Percentiles rank a stretch among this genome's conserved stretches.
phyloP scores from a whole-genome alignment of 1,140 invertebrate species.

The Semibalanus balanoides region DNA sequence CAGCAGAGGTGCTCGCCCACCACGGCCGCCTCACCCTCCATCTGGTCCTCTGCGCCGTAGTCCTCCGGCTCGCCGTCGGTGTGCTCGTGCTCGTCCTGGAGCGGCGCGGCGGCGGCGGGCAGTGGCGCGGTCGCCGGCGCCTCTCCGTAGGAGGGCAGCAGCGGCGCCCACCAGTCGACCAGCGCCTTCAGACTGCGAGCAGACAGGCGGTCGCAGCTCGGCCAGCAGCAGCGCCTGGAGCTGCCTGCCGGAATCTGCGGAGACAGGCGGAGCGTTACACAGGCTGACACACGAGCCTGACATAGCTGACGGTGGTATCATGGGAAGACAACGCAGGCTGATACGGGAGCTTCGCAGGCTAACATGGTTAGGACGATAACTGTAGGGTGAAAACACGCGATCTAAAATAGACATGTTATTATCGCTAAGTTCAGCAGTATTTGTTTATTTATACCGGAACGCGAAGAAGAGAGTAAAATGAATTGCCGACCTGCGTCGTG shows the following conservation, averaged over 20 bases:
- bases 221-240: slow-evolving; percentile 88
- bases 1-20: too few relatives aligned
- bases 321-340: too few relatives aligned
- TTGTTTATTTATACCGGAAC: too few relatives aligned
- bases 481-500: too few relatives aligned
- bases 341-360: too few relatives aligned
- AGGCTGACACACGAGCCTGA: too few relatives aligned
- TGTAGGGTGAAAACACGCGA: too few relatives aligned
- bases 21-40: slow-evolving; percentile 22
- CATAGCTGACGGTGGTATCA: too few relatives aligned
- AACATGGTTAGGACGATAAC: too few relatives aligned
- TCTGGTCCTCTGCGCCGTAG: slow-evolving; percentile 18
- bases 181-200: slow-evolving; percentile 78
- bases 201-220: slow-evolving; percentile 78
- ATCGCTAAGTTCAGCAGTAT: too few relatives aligned
- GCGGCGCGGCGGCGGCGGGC: not conserved
- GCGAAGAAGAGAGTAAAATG: too few relatives aligned
- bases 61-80: slow-evolving; percentile 18
- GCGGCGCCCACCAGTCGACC: slow-evolving; percentile 84
- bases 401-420: too few relatives aligned
- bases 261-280: not conserved
- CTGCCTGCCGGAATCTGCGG: slow-evolving; percentile 70
- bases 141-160: slow-evolving; percentile 49
- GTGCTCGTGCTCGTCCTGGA: slow-evolving; percentile 12
- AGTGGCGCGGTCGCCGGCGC: not conserved